phyloP scores from a whole-genome alignment of 1,140 invertebrate species.

The Brachionus angularis region DNA sequence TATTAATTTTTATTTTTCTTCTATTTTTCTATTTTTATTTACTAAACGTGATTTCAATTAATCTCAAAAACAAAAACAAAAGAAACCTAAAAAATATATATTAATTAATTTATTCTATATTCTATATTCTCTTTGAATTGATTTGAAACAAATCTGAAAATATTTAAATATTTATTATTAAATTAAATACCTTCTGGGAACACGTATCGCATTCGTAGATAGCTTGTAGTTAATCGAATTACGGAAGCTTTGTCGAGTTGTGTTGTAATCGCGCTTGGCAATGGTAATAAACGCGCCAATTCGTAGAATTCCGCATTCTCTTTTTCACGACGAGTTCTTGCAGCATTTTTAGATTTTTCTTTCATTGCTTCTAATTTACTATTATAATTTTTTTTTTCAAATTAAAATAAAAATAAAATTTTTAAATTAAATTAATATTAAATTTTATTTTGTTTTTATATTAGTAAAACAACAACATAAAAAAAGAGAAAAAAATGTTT shows the following conservation, averaged over 20 bases:
- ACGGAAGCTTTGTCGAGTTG: conserved; percentile 98
- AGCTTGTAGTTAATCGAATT: conserved; percentile 93
- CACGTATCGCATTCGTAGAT: conserved; percentile 71
- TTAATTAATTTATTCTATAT: too few relatives aligned
- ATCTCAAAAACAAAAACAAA: too few relatives aligned
- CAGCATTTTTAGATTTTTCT: conserved; percentile 86
- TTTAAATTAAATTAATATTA: background rate
- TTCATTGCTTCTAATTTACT: conserved; percentile 49
- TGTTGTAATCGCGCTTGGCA: conserved; percentile 90
- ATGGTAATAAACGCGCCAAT: conserved; percentile 90
- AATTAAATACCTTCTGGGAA: conserved; percentile 51
- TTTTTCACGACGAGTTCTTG: conserved; percentile 84
- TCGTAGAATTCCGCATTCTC: conserved; percentile 99
- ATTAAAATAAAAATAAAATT: background rate
- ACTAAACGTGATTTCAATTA: too few relatives aligned
- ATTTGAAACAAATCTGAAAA: too few relatives aligned
- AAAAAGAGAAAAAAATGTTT: background rate
- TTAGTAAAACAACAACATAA: background rate
- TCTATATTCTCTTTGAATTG: too few relatives aligned
- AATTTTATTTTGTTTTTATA: too few relatives aligned
- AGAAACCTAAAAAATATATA: too few relatives aligned
- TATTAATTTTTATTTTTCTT: too few relatives aligned
- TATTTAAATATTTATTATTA: too few relatives aligned
- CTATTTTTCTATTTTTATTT: too few relatives aligned
- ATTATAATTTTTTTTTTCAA: too few relatives aligned